A percentile compares a stretch with the other conserved stretches of the same genome.
phyloP scores from a whole-genome alignment of 2,888 invertebrate species.

The Eretmocerus hayati region DNA sequence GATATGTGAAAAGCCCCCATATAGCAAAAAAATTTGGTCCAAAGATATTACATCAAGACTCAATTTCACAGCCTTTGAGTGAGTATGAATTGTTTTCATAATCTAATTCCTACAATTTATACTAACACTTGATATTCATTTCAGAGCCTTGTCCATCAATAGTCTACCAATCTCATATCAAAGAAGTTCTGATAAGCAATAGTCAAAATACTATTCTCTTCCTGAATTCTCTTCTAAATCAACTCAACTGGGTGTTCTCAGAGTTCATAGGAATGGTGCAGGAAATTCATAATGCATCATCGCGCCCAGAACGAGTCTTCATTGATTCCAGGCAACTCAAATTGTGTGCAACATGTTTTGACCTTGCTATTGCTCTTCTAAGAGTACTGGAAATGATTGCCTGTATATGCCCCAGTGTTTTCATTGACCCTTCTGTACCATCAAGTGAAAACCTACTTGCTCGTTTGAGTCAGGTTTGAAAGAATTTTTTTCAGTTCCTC shows the following conservation, averaged over 20 bases:
- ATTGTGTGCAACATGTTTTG: constrained; percentile 78
- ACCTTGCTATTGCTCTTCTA: constrained; percentile 68
- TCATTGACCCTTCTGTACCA: constrained; percentile 57
- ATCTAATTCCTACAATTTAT: constrained; percentile 1
- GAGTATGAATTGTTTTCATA: too few relatives aligned
- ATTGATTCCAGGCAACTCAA: constrained; percentile 71
- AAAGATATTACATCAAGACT: constrained; percentile 47
- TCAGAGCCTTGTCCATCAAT: constrained; percentile 64
- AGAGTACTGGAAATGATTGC: constrained; percentile 76
- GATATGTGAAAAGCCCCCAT: constrained; percentile 54
- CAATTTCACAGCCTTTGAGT: constrained; percentile 46
- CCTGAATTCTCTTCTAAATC: constrained; percentile 71
- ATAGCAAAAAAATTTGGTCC: constrained; percentile 45
- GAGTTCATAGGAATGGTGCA: constrained; percentile 80
- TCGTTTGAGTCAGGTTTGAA: constrained; percentile 62
- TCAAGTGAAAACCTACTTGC: constrained; percentile 66
- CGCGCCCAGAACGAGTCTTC: constrained; percentile 52
- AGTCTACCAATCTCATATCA: constrained; percentile 60
- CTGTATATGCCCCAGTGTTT: constrained; percentile 57
- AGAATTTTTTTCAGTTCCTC: neutral
- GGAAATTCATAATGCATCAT: constrained; percentile 64
- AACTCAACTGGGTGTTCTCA: constrained; percentile 82
- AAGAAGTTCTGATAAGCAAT: constrained; percentile 55
- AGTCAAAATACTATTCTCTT: constrained; percentile 61
- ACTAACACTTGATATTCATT: constrained; percentile 4